Evolutionary conservation across 2,888 invertebrate genomes (phyloP).

Genomic region (Argyresthia albistria): DNA sequence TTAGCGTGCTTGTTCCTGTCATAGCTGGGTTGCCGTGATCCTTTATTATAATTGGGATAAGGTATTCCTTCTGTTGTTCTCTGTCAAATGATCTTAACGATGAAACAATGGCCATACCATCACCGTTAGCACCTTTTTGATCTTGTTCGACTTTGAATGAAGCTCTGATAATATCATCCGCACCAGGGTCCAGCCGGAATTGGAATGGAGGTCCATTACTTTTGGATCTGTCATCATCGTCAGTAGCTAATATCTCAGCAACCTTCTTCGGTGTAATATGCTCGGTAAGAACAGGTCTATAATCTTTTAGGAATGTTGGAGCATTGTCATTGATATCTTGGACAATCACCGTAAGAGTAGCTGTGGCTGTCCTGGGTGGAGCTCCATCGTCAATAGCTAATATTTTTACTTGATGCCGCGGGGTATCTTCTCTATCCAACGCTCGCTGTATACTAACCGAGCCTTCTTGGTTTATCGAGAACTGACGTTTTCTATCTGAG

Average conservation of each 20-base stretch:
- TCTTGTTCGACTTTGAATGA: conserved; percentile 98
- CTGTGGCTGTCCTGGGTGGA: conserved; percentile 94
- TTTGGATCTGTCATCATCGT: conserved; percentile 94
- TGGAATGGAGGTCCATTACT: conserved; percentile 98
- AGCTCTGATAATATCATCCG: conserved; percentile 92
- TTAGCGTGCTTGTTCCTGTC: conserved; percentile 96
- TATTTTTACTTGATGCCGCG: conserved; percentile 96
- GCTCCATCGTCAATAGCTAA: conserved; percentile 95
- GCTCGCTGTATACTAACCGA: conserved; percentile 94
- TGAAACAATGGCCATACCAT: conserved; percentile 98
- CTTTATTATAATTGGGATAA: conserved; percentile 97
- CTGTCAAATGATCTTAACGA: conserved; percentile 94
- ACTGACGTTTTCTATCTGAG: conserved; percentile 94
- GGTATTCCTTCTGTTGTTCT: conserved; percentile 95
- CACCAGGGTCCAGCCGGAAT: conserved; percentile 93
- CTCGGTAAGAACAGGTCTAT: conserved; percentile 93
- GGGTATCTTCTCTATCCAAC: conserved; percentile 94
- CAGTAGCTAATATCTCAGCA: conserved; percentile 93
- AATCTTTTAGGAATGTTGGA: conserved; percentile 93
- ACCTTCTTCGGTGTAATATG: conserved; percentile 93
- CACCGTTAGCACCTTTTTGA: conserved; percentile 97
- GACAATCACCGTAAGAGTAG: conserved; percentile 93
- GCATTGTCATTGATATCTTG: conserved; percentile 97
- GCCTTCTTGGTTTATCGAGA: conserved; percentile 94
- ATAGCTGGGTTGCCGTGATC: conserved; percentile 97